Conservation (phyloP, 2,797 vertebrate genomes). For the Rhinoraja longicauda region DNA sequence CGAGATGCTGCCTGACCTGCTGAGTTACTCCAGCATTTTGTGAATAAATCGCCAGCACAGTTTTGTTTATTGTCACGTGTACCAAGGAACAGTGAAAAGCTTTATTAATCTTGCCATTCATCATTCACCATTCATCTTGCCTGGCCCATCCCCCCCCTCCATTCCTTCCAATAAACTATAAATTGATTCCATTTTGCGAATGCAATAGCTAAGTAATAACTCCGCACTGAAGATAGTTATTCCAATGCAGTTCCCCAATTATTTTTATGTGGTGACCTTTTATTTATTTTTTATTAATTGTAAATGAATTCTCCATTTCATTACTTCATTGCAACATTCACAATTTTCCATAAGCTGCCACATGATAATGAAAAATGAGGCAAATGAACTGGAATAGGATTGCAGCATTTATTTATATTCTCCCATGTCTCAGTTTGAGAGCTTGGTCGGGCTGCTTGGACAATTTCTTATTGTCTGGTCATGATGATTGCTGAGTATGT, state of each 20-base stretch:
- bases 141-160: no score
- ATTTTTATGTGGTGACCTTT: background rate
- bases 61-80: no score
- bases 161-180: no score
- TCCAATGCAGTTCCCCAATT: background rate
- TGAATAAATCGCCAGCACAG: no score
- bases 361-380: background rate
- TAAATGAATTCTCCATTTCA: background rate
- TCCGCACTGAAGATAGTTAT: background rate
- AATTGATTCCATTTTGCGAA: background rate
- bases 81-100: no score
- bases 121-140: no score
- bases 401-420: background rate
- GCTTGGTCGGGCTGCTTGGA: background rate
- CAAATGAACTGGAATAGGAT: background rate
- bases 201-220: no score
- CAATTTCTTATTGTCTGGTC: background rate
- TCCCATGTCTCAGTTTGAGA: background rate
- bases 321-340: no score
- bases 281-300: background rate
- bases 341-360: background rate
- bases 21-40: no score
- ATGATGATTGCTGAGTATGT: background rate
- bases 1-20: no score
- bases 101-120: no score